Percentiles rank a stretch among this genome's conserved stretches.
phyloP scores from a whole-genome alignment of 2,888 invertebrate species.

The Oligia fasciuncula region DNA sequence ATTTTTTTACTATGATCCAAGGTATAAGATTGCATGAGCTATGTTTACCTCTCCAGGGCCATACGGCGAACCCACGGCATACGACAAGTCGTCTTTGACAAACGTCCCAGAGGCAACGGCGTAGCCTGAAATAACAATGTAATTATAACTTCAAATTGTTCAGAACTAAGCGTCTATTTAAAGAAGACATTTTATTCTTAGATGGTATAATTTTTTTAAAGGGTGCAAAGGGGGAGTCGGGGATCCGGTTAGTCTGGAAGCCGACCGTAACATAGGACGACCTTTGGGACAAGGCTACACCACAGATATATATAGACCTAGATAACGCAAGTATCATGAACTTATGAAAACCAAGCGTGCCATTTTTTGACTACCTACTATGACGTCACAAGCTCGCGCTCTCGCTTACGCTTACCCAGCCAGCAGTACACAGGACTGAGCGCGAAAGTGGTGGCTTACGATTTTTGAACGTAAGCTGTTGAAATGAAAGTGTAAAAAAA shows the following conservation, averaged over 20 bases:
- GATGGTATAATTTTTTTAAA: neutral
- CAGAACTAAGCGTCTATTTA: neutral
- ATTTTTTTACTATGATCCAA: neutral
- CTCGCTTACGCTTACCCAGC: no score
- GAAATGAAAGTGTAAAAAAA: neutral
- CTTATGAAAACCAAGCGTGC: no score
- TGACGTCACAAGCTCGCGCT: no score
- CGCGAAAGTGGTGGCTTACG: no score
- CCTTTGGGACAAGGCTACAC: neutral
- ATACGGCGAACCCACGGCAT: constrained; percentile 76
- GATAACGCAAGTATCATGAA: no score
- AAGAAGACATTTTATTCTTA: neutral
- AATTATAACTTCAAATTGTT: neutral
- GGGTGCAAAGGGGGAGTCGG: neutral
- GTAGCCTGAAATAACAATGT: constrained; percentile 71
- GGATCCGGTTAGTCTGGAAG: neutral
- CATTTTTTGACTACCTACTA: no score
- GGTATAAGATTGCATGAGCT: neutral
- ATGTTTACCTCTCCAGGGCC: constrained; percentile 76
- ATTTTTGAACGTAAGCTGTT: no score
- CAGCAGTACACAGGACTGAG: no score
- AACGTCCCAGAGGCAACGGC: constrained; percentile 75
- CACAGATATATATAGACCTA: no score
- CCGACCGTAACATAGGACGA: neutral
- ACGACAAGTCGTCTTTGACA: constrained; percentile 27